Evolutionary conservation across 2,888 invertebrate species (phyloP).

Genomic region (Arctia plantaginis): DNA sequence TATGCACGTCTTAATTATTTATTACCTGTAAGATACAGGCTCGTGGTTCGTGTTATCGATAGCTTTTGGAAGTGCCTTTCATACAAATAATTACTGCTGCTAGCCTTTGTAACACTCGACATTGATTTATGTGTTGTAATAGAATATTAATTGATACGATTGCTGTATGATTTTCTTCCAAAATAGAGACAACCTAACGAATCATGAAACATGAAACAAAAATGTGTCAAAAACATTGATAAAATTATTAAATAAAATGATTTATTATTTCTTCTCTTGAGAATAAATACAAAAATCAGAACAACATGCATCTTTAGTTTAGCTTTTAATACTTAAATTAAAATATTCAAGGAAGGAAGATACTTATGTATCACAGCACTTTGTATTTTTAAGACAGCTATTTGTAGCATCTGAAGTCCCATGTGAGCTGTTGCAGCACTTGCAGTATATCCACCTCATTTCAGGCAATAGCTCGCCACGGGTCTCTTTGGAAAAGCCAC

Average conservation of each 20-base stretch:
- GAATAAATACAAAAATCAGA: neutral
- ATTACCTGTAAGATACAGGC: constrained; percentile 1
- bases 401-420: constrained; percentile 50
- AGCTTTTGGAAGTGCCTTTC: constrained; percentile 10
- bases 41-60: constrained; percentile 6
- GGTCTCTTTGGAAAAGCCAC: constrained; percentile 61
- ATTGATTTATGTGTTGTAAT: constrained; percentile 25
- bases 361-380: constrained; percentile 10
- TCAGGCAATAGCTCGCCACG: constrained; percentile 62
- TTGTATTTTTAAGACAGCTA: constrained; percentile 47
- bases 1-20: constrained; percentile 8
- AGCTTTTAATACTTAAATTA: neutral
- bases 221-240: neutral
- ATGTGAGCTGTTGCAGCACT: constrained; percentile 61
- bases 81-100: constrained; percentile 19
- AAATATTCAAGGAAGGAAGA: neutral
- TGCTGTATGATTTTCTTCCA: neutral
- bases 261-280: neutral
- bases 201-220: neutral
- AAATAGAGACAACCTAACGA: neutral
- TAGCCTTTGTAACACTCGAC: constrained; percentile 21
- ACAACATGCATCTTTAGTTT: neutral
- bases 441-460: constrained; percentile 64
- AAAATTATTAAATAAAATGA: neutral
- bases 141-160: constrained; percentile 22